A percentile compares a stretch with the other conserved stretches of the same genome.
These are phyloP conservation scores for Hypotaenidia okinawae DNA, from an alignment of 2,797 vertebrate species.

Conservation along the genomic window DNA sequence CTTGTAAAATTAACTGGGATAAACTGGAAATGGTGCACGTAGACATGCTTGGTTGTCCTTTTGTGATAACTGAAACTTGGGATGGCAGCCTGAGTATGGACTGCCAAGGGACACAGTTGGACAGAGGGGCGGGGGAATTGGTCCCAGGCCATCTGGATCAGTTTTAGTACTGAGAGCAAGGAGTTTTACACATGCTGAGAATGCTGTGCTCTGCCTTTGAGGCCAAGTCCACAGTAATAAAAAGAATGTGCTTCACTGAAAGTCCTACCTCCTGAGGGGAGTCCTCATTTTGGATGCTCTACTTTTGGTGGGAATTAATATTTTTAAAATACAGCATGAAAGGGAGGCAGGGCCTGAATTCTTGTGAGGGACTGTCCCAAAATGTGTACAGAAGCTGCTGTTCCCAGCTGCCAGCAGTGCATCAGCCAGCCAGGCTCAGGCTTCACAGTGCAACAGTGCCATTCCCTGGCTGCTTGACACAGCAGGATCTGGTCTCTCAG, in stretches of 20 bases:
- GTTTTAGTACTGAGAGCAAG: accelerated
- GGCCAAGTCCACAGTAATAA: not conserved
- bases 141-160: not conserved
- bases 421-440: accelerated
- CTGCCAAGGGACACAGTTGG: accelerated
- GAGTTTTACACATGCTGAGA: accelerated
- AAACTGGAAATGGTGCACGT: not conserved
- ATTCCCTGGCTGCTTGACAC: not conserved
- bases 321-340: not conserved
- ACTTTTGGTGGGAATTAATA: not conserved
- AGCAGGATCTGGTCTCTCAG: not conserved
- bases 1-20: not conserved
- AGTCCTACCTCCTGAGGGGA: not conserved
- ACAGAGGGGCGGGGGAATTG: not conserved
- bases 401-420: not conserved
- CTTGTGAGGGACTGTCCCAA: not conserved
- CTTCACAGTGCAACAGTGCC: not conserved
- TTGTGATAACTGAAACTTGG: not conserved
- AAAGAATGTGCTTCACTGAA: not conserved
- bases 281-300: accelerated
- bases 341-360: not conserved
- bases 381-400: not conserved
- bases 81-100: not conserved
- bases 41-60: not conserved
- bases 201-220: accelerated